Evolutionary conservation across 2,797 vertebrate genomes (phyloP), one percentile per base, ranked within the genome.

Genomic region (Pseudomugil gertrudae): DNA sequence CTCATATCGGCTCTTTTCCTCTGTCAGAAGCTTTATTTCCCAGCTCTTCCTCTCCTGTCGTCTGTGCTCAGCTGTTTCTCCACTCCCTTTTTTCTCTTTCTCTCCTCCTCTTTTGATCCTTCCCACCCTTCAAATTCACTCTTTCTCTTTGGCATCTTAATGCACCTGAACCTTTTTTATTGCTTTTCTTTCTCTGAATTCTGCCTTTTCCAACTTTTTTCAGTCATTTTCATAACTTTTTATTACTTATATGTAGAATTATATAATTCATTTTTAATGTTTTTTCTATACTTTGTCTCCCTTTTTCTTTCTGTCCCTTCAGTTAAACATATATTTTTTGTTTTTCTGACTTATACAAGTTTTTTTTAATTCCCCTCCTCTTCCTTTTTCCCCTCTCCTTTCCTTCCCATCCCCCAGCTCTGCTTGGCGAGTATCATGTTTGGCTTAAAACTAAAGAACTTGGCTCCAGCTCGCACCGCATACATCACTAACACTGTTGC

Each of bases 341-440:
- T 43, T 60, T 45, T 57, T 61, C 40, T n/a, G 21, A 63, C 29
- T 40, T 72, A 27, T 33, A 67, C 65, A 61, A 27, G 40, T 48
- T 40, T 21, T 60, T 73, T 77, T 26, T 3, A 32, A 4, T 29
- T 35, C 65, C 61, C 36, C 62, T 52, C 52, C 52, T 35, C 11
- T 48, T 24, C 38, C 21, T 45, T 36, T 10, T n/a, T n/a, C n/a
- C n/a, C n/a, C n/a, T n/a, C n/a, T n/a, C n/a, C 36, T 47, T 27
- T 19, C 15, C 1, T 24, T n/a, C 26, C 66, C 36, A 9, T 11
- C 67, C 72, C 70, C 65, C 47, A 15, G 2, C 66, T 69, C 57
- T 7, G 15, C 80, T 83, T 27, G n/a, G 63, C 1, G 70, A 80
- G 74, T 71, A 85, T 87, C 83, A 76, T 83, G 78, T 87, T 84